phyloP scores from a whole-genome alignment of 2,113 vertebrate species.

The Irena cyanogastra region DNA sequence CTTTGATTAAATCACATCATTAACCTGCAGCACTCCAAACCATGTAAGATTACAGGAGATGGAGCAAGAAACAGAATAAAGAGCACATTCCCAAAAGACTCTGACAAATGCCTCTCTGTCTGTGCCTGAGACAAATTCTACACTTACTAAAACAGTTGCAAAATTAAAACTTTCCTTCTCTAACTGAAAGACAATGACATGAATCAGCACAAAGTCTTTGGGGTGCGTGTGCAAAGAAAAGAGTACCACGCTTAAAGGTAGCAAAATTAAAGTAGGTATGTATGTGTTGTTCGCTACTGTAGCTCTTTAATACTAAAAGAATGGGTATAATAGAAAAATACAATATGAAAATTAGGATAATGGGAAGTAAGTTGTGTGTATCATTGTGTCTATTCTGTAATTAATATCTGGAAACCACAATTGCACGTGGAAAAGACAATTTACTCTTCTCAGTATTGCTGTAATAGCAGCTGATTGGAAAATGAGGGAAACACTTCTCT shows the following conservation, averaged over 20 bases:
- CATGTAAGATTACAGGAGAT: not conserved
- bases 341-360: not conserved
- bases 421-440: not conserved
- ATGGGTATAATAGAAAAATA: not conserved
- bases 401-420: not conserved
- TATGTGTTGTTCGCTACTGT: not conserved
- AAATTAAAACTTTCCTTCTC: not conserved
- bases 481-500: not conserved
- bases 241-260: not conserved
- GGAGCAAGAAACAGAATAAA: not conserved
- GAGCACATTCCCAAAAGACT: not conserved
- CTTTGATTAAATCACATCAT: not conserved
- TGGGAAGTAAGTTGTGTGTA: not conserved
- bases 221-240: not conserved
- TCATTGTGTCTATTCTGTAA: not conserved
- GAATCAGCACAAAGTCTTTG: not conserved
- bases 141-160: not conserved
- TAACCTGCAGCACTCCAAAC: not conserved
- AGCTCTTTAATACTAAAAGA: not conserved
- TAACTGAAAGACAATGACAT: not conserved
- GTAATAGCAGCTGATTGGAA: not conserved
- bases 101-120: accelerated
- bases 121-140: not conserved
- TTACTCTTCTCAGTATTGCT: not conserved
- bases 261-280: not conserved